Conservation (phyloP, 1,140 invertebrate genomes). For the Linepithema humile region DNA sequence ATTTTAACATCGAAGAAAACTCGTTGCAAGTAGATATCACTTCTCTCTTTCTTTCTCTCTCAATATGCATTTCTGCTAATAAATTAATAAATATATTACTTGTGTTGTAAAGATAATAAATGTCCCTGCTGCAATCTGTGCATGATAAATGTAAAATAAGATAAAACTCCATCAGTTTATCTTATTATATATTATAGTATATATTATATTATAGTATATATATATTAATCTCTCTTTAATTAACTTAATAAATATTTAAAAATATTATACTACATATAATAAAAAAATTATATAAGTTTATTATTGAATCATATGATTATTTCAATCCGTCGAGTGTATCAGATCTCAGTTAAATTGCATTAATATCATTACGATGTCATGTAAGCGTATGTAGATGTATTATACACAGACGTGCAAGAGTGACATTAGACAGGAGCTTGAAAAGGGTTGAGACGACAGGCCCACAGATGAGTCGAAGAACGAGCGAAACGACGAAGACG, state of each 20-base stretch:
- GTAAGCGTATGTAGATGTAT: too few species aligned
- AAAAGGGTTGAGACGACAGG: neutral
- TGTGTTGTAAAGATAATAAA: neutral
- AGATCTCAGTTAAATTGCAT: neutral
- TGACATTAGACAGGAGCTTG: neutral
- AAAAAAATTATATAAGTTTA: neutral
- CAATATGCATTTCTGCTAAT: too few species aligned
- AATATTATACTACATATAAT: neutral
- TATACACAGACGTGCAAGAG: neutral
- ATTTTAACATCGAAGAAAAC: neutral
- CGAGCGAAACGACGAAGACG: constrained; percentile 16
- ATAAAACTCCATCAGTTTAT: neutral
- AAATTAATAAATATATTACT: neutral
- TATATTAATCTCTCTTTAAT: too few species aligned
- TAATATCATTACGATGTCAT: neutral
- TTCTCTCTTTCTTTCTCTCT: neutral
- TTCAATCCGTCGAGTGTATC: neutral
- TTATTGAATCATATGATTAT: neutral
- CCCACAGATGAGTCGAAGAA: constrained; percentile 3
- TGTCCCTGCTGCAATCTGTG: neutral
- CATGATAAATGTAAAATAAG: neutral
- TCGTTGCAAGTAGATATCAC: neutral
- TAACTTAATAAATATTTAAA: too few species aligned
- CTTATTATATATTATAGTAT: too few species aligned
- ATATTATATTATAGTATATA: too few species aligned